Percentiles rank a stretch among this genome's conserved stretches.
Evolutionary conservation across 2,797 vertebrate genomes (phyloP).

Genomic region (Mormyrus hasselquistii): DNA sequence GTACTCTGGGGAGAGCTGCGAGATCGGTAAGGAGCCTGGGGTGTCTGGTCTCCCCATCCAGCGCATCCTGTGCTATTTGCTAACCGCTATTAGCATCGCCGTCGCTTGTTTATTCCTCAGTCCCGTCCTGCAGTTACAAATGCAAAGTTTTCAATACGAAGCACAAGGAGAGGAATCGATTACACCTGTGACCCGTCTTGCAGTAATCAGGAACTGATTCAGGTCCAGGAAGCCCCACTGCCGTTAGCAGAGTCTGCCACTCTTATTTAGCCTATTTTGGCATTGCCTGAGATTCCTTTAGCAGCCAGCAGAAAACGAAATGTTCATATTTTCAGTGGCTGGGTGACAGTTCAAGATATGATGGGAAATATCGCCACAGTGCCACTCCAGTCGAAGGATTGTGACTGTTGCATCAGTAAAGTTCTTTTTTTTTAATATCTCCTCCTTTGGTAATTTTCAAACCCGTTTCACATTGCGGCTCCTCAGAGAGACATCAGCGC

Average conservation of each 20-base stretch:
- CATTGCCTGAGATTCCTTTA: neutral
- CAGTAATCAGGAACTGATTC: neutral
- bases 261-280: neutral
- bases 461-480: neutral
- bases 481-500: neutral
- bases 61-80: neutral
- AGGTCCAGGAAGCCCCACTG: neutral
- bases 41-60: constrained; percentile 8
- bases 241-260: neutral
- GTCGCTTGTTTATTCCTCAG: neutral
- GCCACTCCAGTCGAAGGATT: neutral
- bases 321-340: neutral
- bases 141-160: neutral
- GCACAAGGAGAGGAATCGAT: neutral
- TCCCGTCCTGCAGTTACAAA: neutral
- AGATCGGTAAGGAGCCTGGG: constrained; percentile 75
- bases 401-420: neutral
- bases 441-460: neutral
- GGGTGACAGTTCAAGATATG: neutral
- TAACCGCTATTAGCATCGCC: neutral
- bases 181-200: neutral
- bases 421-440: neutral
- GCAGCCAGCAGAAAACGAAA: neutral
- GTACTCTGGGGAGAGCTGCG: constrained; percentile 90
- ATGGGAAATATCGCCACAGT: neutral